phyloP scores from a whole-genome alignment of 2,797 vertebrate genomes.

The Luscinia luscinia region DNA sequence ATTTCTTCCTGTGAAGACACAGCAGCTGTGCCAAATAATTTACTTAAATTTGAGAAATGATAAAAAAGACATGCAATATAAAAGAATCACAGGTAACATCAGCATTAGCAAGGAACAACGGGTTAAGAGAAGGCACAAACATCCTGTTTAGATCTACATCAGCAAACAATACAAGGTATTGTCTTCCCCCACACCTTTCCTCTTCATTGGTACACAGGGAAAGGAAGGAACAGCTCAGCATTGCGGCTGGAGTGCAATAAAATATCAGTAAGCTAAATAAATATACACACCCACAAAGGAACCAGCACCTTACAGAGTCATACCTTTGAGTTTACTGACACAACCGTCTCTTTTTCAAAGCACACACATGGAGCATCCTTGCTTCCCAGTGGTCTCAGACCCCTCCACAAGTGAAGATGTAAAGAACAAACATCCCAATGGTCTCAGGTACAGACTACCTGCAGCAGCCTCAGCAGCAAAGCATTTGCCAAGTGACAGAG shows the following conservation, averaged over 20 bases:
- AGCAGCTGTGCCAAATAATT: neutral
- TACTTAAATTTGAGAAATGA: neutral
- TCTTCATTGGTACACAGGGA: neutral
- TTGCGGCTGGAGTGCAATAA: neutral
- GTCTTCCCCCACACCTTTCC: neutral
- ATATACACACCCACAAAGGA: neutral
- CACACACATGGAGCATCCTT: neutral
- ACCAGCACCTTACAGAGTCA: neutral
- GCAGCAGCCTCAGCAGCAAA: neutral
- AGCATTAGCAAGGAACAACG: neutral
- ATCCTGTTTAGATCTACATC: neutral
- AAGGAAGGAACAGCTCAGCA: neutral
- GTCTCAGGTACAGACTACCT: neutral
- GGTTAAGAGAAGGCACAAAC: neutral
- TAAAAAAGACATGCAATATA: neutral
- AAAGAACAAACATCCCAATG: neutral
- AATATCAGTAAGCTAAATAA: neutral
- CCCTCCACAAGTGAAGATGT: neutral
- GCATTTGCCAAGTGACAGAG: neutral
- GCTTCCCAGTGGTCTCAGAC: neutral
- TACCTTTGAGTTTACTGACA: neutral
- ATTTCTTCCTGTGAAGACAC: neutral
- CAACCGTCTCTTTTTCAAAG: neutral
- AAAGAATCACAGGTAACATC: neutral
- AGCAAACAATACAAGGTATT: neutral